These are phyloP conservation scores for Acrossocheilus wenchowensis DNA, from an alignment of 2,797 vertebrate genomes.

Conservation along the genomic window DNA sequence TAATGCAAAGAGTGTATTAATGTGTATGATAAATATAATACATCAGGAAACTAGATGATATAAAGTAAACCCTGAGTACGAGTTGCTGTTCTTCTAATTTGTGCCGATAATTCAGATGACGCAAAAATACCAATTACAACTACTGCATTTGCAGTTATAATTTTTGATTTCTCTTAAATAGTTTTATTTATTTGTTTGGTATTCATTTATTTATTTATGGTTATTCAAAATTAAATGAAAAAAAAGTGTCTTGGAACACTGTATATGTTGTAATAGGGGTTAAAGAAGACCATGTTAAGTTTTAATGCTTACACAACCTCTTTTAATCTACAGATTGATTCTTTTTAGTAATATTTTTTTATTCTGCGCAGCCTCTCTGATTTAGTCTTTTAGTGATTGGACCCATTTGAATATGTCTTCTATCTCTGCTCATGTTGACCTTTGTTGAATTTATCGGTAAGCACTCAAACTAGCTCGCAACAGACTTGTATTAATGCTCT, in stretches of 20 bases:
- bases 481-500: slow-evolving; percentile 14
- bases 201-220: neutral
- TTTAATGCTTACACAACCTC: neutral
- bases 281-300: neutral
- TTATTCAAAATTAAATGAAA: neutral
- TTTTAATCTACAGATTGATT: slow-evolving; percentile 1
- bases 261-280: neutral
- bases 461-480: neutral
- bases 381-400: slow-evolving; percentile 4
- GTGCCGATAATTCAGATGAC: too few relatives aligned
- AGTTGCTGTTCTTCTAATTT: neutral
- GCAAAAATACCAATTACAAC: too few relatives aligned
- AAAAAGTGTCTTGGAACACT: neutral
- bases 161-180: neutral
- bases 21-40: neutral
- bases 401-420: slow-evolving; percentile 19
- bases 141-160: neutral
- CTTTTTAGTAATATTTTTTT: neutral
- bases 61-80: neutral
- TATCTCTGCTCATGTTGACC: slow-evolving; percentile 17
- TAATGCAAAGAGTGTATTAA: neutral
- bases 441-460: slow-evolving; percentile 25
- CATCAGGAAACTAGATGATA: neutral
- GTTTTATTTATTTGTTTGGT: neutral
- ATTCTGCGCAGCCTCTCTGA: neutral